A percentile compares a stretch with the other conserved stretches of the same genome.
Evolutionary conservation across 2,797 vertebrate genomes (phyloP).

Genomic region (Amphiprion clarkii): DNA sequence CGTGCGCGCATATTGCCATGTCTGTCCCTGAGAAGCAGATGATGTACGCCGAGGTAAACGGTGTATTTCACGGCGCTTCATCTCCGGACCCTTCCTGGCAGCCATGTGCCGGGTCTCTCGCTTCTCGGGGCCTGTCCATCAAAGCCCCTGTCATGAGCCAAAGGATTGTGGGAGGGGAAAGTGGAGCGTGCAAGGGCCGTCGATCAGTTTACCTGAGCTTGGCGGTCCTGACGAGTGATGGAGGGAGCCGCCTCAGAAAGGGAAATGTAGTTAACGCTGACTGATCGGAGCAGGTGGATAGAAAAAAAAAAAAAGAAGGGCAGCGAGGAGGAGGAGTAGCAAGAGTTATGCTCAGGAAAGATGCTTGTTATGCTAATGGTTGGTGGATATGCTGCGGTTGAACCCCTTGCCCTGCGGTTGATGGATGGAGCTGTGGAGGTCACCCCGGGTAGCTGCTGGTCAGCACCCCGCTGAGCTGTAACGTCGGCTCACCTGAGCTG

Average conservation of each 20-base stretch:
- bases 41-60: constrained; percentile 79
- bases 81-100: constrained; percentile 73
- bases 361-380: constrained; percentile 78
- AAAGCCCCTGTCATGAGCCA: constrained; percentile 69
- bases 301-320: constrained; percentile 24
- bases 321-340: constrained; percentile 44
- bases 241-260: constrained; percentile 69
- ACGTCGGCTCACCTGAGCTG: constrained; percentile 55
- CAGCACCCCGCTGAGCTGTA: constrained; percentile 54
- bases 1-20: constrained; percentile 49
- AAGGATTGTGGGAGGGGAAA: constrained; percentile 59
- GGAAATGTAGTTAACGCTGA: constrained; percentile 81
- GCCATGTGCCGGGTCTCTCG: constrained; percentile 60
- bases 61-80: constrained; percentile 76
- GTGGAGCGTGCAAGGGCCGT: constrained; percentile 50
- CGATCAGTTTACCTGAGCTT: constrained; percentile 80
- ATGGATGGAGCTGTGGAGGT: constrained; percentile 70
- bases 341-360: constrained; percentile 71
- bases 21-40: constrained; percentile 77
- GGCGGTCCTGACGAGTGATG: constrained; percentile 67
- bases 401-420: constrained; percentile 38
- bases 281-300: constrained; percentile 69
- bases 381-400: constrained; percentile 48
- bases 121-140: constrained; percentile 74
- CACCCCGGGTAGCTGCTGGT: constrained; percentile 61